Conservation (phyloP, 2,113 vertebrate species). For the Bubo blakistoni region DNA sequence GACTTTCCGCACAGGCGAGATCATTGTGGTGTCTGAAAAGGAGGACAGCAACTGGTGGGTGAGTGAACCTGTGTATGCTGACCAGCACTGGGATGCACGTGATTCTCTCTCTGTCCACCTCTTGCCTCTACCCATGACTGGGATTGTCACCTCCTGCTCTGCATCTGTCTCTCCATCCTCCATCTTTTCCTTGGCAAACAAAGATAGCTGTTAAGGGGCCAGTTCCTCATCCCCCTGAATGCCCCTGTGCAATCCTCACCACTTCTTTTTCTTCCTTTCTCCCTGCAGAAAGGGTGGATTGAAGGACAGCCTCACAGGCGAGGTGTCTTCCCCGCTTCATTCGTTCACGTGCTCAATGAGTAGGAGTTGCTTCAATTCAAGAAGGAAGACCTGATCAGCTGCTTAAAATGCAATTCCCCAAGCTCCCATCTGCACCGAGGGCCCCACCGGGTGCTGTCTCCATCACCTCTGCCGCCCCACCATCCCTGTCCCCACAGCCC, state of each 20-base stretch:
- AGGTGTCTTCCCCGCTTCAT: constrained; percentile 73
- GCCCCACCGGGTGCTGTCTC: too few species aligned
- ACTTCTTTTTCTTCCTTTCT: neutral
- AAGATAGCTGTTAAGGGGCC: neutral
- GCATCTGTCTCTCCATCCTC: neutral
- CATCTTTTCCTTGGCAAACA: neutral
- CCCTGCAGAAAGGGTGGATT: constrained; percentile 69
- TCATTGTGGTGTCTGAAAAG: constrained; percentile 68
- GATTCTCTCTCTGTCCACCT: neutral
- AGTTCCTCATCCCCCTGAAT: neutral
- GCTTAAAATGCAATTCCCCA: neutral
- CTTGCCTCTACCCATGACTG: neutral
- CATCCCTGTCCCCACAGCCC: neutral
- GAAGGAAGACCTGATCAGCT: neutral
- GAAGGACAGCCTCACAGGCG: constrained; percentile 73
- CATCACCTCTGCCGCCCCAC: neutral
- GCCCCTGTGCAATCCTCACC: neutral
- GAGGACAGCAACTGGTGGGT: constrained; percentile 78
- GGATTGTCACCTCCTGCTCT: neutral
- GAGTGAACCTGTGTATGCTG: neutral
- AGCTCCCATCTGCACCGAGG: neutral
- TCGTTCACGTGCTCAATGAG: constrained; percentile 62
- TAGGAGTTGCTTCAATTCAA: neutral
- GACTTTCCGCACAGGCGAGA: constrained; percentile 68
- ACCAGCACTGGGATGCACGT: accelerated